phyloP scores from a whole-genome alignment of 1,140 invertebrate species.

The Orussus abietinus region DNA sequence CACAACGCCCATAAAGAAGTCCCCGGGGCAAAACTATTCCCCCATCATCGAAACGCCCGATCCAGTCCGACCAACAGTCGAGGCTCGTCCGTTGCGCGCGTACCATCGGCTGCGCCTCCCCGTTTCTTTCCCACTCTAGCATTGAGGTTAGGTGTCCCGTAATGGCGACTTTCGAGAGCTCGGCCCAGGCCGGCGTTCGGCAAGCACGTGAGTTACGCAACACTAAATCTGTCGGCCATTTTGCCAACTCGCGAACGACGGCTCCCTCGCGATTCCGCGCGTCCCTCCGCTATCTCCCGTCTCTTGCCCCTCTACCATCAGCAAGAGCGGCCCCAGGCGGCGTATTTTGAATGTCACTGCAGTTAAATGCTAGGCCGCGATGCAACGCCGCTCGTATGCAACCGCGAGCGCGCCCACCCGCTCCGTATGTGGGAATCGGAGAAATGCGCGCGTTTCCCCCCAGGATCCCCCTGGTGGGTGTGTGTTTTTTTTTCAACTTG shows the following conservation, averaged over 20 bases:
- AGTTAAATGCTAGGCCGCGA: constrained; percentile 19
- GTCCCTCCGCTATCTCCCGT: constrained; percentile 18
- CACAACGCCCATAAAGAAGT: no score
- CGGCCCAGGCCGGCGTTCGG: constrained; percentile 30
- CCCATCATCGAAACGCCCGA: no score
- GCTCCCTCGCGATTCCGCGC: constrained; percentile 25
- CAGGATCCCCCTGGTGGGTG: no score
- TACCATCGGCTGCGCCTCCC: no score
- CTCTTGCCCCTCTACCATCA: no score
- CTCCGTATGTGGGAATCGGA: constrained; percentile 1
- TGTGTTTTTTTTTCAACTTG: no score
- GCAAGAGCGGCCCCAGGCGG: constrained; percentile 17
- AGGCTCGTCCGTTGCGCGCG: no score
- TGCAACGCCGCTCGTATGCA: neutral
- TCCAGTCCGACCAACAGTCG: no score
- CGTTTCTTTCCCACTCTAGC: no score
- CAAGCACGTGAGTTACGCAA: constrained; percentile 38
- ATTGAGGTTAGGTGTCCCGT: no score
- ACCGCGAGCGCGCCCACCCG: neutral
- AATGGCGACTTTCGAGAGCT: no score
- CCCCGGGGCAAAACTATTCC: no score
- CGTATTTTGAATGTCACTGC: constrained; percentile 38
- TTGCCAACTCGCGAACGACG: constrained; percentile 34
- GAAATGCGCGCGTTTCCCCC: neutral
- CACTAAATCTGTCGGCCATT: constrained; percentile 50